Base-by-base conservation (phyloP, 2,797 vertebrate species). In the Carcharodon carcharias region DNA sequence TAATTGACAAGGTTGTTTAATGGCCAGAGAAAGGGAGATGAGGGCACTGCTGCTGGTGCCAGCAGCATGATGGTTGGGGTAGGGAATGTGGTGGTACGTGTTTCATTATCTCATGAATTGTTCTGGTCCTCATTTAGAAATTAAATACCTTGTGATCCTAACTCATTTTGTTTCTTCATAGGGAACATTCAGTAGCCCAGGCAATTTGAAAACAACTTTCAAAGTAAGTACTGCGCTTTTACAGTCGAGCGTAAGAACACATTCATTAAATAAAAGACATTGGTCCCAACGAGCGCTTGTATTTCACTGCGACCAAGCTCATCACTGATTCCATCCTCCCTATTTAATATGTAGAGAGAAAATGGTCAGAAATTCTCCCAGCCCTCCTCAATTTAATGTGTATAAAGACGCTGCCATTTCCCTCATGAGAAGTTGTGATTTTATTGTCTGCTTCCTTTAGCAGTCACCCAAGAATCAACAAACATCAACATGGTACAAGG, bases 151-250 rank as follows among this genome's bases (percentile, higher is more conserved):
- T 8, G 4, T 61, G 58, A 91, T 45, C 18, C 5, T 65, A 67
- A 87, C 40, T n/a, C 56, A 91, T 96, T 96, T 71, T 89, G 4
- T 96, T 96, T n/a, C 96, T 96, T 96, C 50, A 45, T 96, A 98
- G 99, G 99, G 99, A 82, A 99, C 98, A 0, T 99, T 98, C 98
- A 99, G 99, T 98, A 99, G 99, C 96, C 99, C 99, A 0, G 58
- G 97, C 96, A 99, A 99, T 97, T 97, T 99, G 97, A 99, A 98
- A 97, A 99, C 98, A 97, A 99, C 99, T 0, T 99, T 99, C 97
- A 99, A 98, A 98, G 99, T 99, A 97, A 50, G 97, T 87, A 58
- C 16, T 67, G 23, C 0, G 18, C 21, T 18, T 93, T 93, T 21
- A 67, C 23, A 45, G 21, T 65, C 8, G 21, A 12, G 61, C 35